phyloP scores from a whole-genome alignment of 1,140 invertebrate genomes.

The Papilio xuthus region DNA sequence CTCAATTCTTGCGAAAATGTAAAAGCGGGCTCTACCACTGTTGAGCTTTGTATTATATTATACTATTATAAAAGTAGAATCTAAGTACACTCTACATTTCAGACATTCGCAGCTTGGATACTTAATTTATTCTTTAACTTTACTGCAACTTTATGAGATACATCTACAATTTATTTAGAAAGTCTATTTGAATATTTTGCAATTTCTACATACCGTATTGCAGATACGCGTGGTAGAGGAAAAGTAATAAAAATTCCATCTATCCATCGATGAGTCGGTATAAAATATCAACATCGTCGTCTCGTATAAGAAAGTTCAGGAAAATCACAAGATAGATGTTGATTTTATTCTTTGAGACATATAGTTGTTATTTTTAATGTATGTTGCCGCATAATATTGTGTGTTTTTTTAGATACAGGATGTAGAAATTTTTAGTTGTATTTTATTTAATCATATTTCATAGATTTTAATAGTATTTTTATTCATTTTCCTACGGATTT shows the following conservation, averaged over 20 bases:
- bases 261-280: not conserved
- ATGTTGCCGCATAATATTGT: no score
- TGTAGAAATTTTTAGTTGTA: no score
- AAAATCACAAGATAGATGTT: not conserved
- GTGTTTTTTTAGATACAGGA: no score
- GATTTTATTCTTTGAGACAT: not conserved
- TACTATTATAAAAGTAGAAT: no score
- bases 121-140: no score
- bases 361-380: no score
- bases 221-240: not conserved
- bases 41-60: no score
- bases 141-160: not conserved
- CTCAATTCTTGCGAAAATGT: no score
- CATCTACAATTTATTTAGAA: not conserved
- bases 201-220: not conserved
- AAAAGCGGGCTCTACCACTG: no score
- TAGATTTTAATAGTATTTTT: no score
- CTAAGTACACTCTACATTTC: not conserved
- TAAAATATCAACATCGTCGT: not conserved
- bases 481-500: no score
- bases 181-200: not conserved
- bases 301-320: not conserved
- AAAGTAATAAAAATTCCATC: conserved; percentile 17
- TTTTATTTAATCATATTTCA: no score
- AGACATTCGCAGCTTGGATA: not conserved